A percentile compares a stretch with the other conserved stretches of the same genome.
These are phyloP conservation scores for Sternotherus odoratus DNA, from an alignment of 2,797 vertebrate species.

Conservation along the genomic window DNA sequence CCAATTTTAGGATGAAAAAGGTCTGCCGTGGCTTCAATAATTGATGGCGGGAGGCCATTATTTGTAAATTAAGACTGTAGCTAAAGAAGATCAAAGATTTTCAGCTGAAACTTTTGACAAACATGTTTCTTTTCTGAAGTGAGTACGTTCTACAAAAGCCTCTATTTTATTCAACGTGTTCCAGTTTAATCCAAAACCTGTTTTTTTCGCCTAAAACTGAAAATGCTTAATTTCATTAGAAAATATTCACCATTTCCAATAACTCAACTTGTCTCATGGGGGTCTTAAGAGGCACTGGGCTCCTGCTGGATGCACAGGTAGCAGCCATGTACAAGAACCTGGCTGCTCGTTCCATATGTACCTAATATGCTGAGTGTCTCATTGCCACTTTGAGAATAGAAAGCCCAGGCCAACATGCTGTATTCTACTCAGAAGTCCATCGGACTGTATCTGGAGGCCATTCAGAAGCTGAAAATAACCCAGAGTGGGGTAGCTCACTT, in stretches of 20 bases:
- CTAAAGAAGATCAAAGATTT: background rate
- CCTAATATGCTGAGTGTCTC: background rate
- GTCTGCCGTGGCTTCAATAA: background rate
- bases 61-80: background rate
- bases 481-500: accelerated
- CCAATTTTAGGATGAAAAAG: background rate
- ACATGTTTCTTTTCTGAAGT: background rate
- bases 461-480: background rate
- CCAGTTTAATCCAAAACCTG: background rate
- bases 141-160: background rate
- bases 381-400: background rate
- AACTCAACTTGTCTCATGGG: background rate
- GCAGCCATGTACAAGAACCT: background rate
- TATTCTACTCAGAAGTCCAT: background rate
- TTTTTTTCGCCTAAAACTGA: background rate
- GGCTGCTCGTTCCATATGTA: background rate
- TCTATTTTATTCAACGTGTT: background rate
- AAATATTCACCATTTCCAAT: background rate
- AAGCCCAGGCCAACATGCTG: background rate
- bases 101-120: background rate
- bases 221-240: background rate
- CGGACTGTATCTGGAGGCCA: accelerated
- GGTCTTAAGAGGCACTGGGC: accelerated
- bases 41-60: background rate
- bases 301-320: accelerated